These are phyloP conservation scores for Pseudomyrmex cubaensis DNA, from an alignment of 1,140 invertebrate genomes.

Conservation along the genomic window DNA sequence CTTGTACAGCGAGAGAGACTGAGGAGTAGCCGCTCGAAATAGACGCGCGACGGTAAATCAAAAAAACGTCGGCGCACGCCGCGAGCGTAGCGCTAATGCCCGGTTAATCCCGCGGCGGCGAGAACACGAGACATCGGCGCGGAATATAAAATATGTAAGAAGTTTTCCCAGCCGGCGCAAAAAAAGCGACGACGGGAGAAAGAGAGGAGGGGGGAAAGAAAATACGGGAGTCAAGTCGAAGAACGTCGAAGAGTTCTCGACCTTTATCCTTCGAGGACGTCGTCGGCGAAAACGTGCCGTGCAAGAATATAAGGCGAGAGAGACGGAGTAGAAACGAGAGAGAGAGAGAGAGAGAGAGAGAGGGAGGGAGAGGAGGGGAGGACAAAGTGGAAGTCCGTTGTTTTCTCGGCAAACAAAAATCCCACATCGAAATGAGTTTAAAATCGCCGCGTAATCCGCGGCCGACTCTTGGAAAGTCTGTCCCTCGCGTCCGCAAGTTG, in stretches of 20 bases:
- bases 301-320: slow-evolving; percentile 20
- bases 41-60: slow-evolving; percentile 61
- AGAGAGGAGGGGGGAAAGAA: slow-evolving; percentile 5
- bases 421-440: slow-evolving; percentile 74
- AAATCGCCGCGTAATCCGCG: slow-evolving; percentile 72
- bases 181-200: neutral
- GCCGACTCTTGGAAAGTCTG: slow-evolving; percentile 16
- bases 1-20: slow-evolving; percentile 42
- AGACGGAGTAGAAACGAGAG: neutral
- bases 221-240: slow-evolving; percentile 43
- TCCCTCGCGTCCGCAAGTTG: slow-evolving; percentile 11
- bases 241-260: slow-evolving; percentile 47
- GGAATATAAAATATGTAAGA: slow-evolving; percentile 71
- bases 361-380: neutral
- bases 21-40: slow-evolving; percentile 54
- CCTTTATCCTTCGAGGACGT: slow-evolving; percentile 17
- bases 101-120: slow-evolving; percentile 55
- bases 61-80: slow-evolving; percentile 50
- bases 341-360: neutral
- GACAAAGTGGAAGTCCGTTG: slow-evolving; percentile 45
- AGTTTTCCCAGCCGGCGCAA: slow-evolving; percentile 55
- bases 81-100: slow-evolving; percentile 59
- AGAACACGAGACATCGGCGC: slow-evolving; percentile 28
- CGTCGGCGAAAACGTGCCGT: slow-evolving; percentile 33
- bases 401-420: slow-evolving; percentile 69